Conservation (phyloP, 2,888 invertebrate genomes). For the Rhimphoctona megacephalus region DNA sequence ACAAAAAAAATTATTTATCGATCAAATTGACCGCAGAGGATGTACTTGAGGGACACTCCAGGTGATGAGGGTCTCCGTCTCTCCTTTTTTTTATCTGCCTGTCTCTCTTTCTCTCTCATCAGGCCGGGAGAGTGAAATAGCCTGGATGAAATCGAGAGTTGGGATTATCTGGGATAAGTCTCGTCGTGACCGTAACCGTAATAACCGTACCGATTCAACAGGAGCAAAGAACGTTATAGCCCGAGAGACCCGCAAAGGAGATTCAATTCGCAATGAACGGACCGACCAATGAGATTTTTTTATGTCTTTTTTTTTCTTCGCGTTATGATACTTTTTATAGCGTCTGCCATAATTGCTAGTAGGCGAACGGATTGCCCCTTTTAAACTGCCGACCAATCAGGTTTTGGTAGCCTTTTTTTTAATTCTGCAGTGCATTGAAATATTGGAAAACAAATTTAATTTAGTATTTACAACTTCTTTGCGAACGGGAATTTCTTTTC, state of each 20-base stretch:
- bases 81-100: not conserved
- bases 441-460: not conserved
- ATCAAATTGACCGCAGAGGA: constrained; percentile 48
- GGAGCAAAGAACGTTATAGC: constrained; percentile 47
- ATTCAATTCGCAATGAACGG: constrained; percentile 32
- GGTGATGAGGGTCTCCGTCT: not conserved
- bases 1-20: too few species aligned
- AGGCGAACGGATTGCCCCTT: not conserved
- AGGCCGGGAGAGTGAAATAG: constrained; percentile 76
- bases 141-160: constrained; percentile 79
- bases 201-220: constrained; percentile 68
- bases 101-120: constrained; percentile 23
- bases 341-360: constrained; percentile 15
- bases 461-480: not conserved
- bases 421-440: not conserved
- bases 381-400: constrained; percentile 8
- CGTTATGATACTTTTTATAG: constrained; percentile 17
- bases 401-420: not conserved
- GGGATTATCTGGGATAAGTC: constrained; percentile 57
- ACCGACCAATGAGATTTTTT: constrained; percentile 22
- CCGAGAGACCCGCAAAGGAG: constrained; percentile 11
- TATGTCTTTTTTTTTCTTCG: not conserved
- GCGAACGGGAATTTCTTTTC: not conserved
- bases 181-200: constrained; percentile 72
- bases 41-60: constrained; percentile 13